Base-by-base conservation (phyloP, 2,888 invertebrate genomes). In the Vesta saturnalis region DNA sequence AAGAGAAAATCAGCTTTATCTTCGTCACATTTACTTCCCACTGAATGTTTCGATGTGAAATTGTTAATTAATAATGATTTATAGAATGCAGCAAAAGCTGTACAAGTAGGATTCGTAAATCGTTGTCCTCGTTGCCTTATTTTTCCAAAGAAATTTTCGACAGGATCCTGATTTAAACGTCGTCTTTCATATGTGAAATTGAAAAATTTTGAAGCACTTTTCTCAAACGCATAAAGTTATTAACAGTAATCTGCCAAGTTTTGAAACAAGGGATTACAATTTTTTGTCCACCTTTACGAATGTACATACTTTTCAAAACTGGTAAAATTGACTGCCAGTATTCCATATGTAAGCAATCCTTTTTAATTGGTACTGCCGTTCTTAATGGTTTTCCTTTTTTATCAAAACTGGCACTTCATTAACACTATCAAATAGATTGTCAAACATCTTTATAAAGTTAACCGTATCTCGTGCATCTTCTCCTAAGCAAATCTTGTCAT, bases 51-150 rank as follows among this genome's bases (percentile, higher is more conserved):
- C 8, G 47, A 47, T 23, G 15, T 14, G 23, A 73, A 69, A 64
- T 73, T 74, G 19, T 72, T 72, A 15, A 73, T 23, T 3, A 73
- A 15, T 12, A 73, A 52, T 10, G 65, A 56, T 60, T 73, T 74
- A 23, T n/a, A 57, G 4, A 67, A 70, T 21, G 58, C 43, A 46
- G 64, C 55, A 61, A 74, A 73, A 16, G 69, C 57, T 16, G 61
- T 23, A 39, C 64, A 72, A 10, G 69, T 72, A 1, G 71, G 73
- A 57, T 72, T 73, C 6, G 19, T 58, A 71, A 72, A 71, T 52
- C 64, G 54, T 12, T 60, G 47, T 15, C 69, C 70, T 35, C 71
- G 67, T 23, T 69, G 69, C 55, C 73, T 59, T 19, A 74, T 58
- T 18, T 46, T 55, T 8, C 58, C 49, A 64, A 74, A 72, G 46